phyloP scores from a whole-genome alignment of 2,113 vertebrate genomes.

The Epinephelus fuscoguttatus region DNA sequence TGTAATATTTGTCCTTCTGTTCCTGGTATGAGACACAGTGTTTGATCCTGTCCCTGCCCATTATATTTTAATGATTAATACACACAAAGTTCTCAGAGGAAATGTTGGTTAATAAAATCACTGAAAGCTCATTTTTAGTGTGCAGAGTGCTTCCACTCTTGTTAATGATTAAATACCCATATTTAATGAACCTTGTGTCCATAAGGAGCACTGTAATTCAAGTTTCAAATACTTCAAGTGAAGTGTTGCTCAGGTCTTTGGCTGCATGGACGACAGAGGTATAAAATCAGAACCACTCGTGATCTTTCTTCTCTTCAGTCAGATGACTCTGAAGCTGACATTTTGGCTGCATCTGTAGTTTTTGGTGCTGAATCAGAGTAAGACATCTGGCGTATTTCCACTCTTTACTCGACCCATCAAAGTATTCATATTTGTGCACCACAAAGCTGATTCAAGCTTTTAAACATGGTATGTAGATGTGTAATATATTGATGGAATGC shows the following conservation, averaged over 20 bases:
- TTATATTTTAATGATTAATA: not conserved
- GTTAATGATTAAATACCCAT: not conserved
- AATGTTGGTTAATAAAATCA: not conserved
- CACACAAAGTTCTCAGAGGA: not conserved
- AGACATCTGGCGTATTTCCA: not conserved
- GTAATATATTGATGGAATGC: conserved; percentile 65
- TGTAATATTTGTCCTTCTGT: not conserved
- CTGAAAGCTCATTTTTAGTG: not conserved
- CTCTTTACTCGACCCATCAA: not conserved
- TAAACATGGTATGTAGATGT: conserved; percentile 58
- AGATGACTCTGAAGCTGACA: not conserved
- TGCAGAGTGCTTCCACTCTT: not conserved
- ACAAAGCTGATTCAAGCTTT: not conserved
- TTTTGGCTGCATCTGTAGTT: not conserved
- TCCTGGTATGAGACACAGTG: not conserved
- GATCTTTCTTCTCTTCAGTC: conserved; percentile 7
- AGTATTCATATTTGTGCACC: conserved; percentile 26
- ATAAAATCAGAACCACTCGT: not conserved
- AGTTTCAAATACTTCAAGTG: conserved; percentile 6
- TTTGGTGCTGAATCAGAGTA: conserved; percentile 27
- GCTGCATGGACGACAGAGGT: not conserved
- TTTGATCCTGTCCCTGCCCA: not conserved
- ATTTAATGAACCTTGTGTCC: not conserved
- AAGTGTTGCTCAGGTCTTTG: conserved; percentile 31
- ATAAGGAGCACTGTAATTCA: not conserved